Base-by-base conservation (phyloP, 2,888 invertebrate genomes). In the Lamellibrachia satsuma region DNA sequence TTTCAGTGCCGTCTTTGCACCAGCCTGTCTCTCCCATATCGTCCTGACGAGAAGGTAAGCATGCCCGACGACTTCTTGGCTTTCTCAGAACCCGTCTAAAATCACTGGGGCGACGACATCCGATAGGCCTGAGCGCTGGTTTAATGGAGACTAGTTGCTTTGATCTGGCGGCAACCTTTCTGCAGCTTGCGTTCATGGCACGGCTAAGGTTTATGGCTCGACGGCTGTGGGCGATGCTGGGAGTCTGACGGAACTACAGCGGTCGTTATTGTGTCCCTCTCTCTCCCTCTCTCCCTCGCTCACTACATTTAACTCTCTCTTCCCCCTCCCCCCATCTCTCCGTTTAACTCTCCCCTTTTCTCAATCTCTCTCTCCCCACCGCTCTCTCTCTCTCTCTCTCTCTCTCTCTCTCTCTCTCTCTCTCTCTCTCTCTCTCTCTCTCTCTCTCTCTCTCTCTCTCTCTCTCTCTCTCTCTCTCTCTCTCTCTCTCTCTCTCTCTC, bases 21-120 rank as follows among this genome's bases (percentile, higher is more conserved):
- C 99, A 3, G 98, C 98, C 6, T 99, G 99, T 96, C 98, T 99
- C 92, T 98, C 99, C 0, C 99, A 99, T 96, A 98, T 98, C 0
- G 98, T 99, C 8, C 97, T 99, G 0, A 98, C 98, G 3, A 98
- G 98, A 95, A 95, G 94, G 96, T 96, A 95, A 93, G 94, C 52
- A 52, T 91, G n/a, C 15, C 15, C 22, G 55, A 51, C 27, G 75
- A 75, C 75, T 75, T 75, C 75, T 92, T 92, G 90, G 90, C 75
- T 27, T 52, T n/a, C 75, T 22, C 75, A 75, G 75, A 75, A 75
- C 6, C 2, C 75, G 75, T 75, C 75, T 75, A 11, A 22, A n/a
- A 2, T 75, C 75, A n/a, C 75, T 22, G 22, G 6, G 11, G 75
- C 15, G 11, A 3, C 15, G 22, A 22, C 75, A 22, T 6, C 75